Percentiles rank a stretch among this genome's conserved stretches.
Conservation (phyloP, 2,113 vertebrate species). For the Oncorhynchus keta region DNA sequence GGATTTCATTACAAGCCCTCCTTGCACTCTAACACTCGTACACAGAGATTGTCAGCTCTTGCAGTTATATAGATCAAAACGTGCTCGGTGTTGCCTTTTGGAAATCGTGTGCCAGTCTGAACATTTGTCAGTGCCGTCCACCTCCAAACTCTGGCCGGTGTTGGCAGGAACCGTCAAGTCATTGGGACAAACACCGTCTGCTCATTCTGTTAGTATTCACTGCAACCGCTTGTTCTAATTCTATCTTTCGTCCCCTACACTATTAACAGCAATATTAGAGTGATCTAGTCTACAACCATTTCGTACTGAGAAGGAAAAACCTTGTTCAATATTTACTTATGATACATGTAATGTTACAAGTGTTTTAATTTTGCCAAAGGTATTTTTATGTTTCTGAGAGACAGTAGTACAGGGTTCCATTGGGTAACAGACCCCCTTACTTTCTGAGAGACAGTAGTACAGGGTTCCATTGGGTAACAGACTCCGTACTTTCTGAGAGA, state of each 20-base stretch:
- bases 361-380: background rate
- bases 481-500: too few relatives aligned
- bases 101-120: conserved; percentile 48
- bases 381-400: background rate
- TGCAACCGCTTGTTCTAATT: too few relatives aligned
- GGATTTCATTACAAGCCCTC: too few relatives aligned
- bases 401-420: too few relatives aligned
- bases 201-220: too few relatives aligned
- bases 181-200: conserved; percentile 59
- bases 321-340: background rate
- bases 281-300: background rate
- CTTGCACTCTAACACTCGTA: background rate
- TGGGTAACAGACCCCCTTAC: too few relatives aligned
- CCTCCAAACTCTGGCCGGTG: conserved; percentile 50
- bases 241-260: conserved; percentile 24
- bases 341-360: background rate
- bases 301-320: conserved; percentile 1
- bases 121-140: conserved; percentile 55
- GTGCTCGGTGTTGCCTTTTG: conserved; percentile 14
- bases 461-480: too few relatives aligned
- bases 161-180: conserved; percentile 48
- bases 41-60: background rate
- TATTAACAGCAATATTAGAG: conserved; percentile 11
- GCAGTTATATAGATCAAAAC: conserved; percentile 11
- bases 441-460: background rate